Conservation (phyloP, 2,888 invertebrate species). For the Clepsis dumicolana region DNA sequence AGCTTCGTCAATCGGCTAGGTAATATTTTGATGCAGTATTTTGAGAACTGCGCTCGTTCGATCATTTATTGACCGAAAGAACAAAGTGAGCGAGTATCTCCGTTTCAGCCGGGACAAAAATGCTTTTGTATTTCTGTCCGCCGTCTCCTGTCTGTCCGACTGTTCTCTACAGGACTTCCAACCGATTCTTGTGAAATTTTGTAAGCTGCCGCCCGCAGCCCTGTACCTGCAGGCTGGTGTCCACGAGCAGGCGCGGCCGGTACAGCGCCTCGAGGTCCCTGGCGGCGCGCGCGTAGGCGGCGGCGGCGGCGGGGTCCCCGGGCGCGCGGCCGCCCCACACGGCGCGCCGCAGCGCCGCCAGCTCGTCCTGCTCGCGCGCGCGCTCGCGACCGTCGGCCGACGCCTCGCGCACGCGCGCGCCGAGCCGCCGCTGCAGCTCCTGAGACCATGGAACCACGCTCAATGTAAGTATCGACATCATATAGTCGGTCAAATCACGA, state of each 20-base stretch:
- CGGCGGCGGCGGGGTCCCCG: constrained; percentile 59
- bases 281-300: constrained; percentile 49
- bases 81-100: too few species aligned
- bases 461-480: too few species aligned
- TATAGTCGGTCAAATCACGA: too few species aligned
- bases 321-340: constrained; percentile 45
- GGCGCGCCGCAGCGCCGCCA: constrained; percentile 64
- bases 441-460: constrained; percentile 60
- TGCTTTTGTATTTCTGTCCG: too few species aligned
- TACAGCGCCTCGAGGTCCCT: constrained; percentile 90
- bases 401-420: constrained; percentile 97
- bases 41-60: too few species aligned
- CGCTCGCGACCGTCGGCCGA: constrained; percentile 96
- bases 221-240: constrained; percentile 87
- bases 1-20: too few species aligned
- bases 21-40: too few species aligned
- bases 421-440: constrained; percentile 95
- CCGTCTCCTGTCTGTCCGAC: background rate
- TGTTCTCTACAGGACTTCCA: too few species aligned
- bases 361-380: constrained; percentile 91
- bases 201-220: too few species aligned
- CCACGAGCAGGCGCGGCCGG: constrained; percentile 93
- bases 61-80: too few species aligned
- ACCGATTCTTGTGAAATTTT: too few species aligned
- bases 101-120: too few species aligned